Base-by-base conservation (phyloP, 1,140 invertebrate genomes). In the Bradysia coprophila region DNA sequence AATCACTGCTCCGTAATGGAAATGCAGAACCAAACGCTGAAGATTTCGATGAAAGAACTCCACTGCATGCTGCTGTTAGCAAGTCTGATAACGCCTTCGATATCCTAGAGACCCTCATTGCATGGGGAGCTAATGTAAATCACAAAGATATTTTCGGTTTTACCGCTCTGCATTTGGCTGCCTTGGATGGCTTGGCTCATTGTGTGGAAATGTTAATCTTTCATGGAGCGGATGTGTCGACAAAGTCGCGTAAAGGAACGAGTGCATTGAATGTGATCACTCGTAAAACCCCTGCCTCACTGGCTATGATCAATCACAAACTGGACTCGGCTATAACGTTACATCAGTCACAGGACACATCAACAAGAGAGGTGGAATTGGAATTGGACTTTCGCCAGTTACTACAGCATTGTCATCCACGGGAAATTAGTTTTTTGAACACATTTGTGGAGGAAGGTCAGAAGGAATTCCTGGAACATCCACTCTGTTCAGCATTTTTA, bases 131-230 rank as follows among this genome's bases (percentile, higher is more conserved):
- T 3, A 76, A 88, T 49, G 78, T 90, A 0, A 89, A 91, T 54
- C 71, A 76, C 33, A 77, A 81, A 49, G 88, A 93, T 51, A 78
- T 82, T 45, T 89, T 87, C 50, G 88, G 88, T 0, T 90, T 89
- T 55, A 87, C 86, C 0, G 82, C 88, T 1, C 62, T 93, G 13
- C 89, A 92, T 54, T 71, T 92, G 33, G 86, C 86, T 4, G 84
- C 87, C 5, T 57, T 86, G 0, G 85, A 87, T 53, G 83, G 85
- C 22, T 61, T 86, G n/a, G 81, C 81, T 0, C 76, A 78, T 46
- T 85, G 81, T 50, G 84, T 87, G 0, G 78, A 87, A 53, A 70
- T 83, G 32, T 60, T 93, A 21, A 77, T 91, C 18, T 77, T 78
- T 52, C 72, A 83, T 52, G 85, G 85, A 2, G 84, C 86, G 37